Conservation (phyloP, 2,113 vertebrate species). For the Sylvietta virens region DNA sequence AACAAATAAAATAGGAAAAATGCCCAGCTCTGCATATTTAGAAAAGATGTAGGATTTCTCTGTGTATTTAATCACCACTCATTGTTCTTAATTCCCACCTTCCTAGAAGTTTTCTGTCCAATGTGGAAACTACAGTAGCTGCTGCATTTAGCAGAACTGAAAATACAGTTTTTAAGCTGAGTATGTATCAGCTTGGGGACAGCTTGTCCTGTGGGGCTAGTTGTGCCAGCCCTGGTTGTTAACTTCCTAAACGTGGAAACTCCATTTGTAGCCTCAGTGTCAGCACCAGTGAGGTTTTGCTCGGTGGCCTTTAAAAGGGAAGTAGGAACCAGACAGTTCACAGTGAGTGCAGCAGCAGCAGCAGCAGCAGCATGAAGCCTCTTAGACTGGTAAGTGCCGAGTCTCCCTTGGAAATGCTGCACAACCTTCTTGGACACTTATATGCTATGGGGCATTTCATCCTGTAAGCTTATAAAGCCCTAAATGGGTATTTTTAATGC, state of each 20-base stretch:
- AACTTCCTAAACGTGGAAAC: slow-evolving; percentile 4
- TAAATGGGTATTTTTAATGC: background rate
- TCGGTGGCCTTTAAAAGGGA: background rate
- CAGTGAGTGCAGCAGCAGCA: background rate
- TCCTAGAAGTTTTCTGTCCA: background rate
- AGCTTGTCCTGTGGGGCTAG: background rate
- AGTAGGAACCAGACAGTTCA: background rate
- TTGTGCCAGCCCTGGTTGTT: background rate
- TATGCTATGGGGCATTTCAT: background rate
- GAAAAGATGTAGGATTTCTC: background rate
- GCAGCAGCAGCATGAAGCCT: background rate
- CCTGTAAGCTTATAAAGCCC: background rate
- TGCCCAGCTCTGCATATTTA: background rate
- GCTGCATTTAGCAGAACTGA: background rate
- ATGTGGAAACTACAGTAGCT: background rate
- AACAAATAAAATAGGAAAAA: background rate
- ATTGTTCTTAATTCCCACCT: background rate
- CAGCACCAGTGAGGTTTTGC: background rate
- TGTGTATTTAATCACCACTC: background rate
- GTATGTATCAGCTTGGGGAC: background rate
- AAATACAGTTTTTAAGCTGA: background rate
- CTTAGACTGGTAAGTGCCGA: background rate
- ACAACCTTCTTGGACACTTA: background rate
- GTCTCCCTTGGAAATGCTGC: background rate
- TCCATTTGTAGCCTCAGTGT: background rate